Evolutionary conservation across 2,797 vertebrate species (phyloP).

Genomic region (Mionectes olivaceus): DNA sequence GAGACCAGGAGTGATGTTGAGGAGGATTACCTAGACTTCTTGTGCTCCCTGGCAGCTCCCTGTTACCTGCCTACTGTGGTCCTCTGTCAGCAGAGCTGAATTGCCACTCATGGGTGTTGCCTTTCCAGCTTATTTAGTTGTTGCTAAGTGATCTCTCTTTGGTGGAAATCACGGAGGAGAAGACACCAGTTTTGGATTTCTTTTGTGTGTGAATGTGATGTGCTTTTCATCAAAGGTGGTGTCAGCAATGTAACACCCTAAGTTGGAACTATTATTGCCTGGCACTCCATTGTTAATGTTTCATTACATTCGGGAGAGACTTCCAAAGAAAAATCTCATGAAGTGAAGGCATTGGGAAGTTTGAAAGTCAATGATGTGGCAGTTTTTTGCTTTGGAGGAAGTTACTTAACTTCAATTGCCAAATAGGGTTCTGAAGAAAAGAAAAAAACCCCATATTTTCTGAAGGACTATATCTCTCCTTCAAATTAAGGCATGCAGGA

Average conservation of each 20-base stretch:
- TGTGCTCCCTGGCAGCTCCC: background rate
- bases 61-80: background rate
- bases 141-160: background rate
- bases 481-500: background rate
- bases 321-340: background rate
- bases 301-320: background rate
- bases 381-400: background rate
- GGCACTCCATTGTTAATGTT: background rate
- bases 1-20: background rate
- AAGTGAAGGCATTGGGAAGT: background rate
- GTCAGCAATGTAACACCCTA: background rate
- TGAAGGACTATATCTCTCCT: background rate
- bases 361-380: background rate
- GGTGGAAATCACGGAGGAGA: background rate
- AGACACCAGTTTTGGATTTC: background rate
- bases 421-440: background rate
- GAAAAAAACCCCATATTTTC: background rate
- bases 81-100: background rate
- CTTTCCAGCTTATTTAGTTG: background rate
- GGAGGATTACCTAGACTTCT: background rate
- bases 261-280: background rate
- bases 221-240: background rate
- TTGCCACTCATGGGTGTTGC: background rate
- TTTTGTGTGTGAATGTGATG: background rate
- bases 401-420: background rate